Conservation (phyloP, 1,140 invertebrate species). For the Teleopsis dalmanni region DNA sequence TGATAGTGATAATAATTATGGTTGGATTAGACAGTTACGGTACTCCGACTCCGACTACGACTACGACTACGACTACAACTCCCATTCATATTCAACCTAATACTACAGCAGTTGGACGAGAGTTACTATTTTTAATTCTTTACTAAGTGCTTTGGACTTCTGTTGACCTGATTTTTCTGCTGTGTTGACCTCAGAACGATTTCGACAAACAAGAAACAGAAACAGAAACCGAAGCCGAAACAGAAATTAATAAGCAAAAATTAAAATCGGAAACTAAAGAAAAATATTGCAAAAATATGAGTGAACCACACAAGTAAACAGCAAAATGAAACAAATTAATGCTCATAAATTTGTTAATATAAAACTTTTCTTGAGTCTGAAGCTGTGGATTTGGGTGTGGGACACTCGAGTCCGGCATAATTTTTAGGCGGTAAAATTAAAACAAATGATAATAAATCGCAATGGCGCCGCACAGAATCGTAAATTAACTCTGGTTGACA, state of each 20-base stretch:
- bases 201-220: not conserved
- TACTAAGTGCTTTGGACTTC: not conserved
- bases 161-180: conserved; percentile 9
- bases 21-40: too few relatives aligned
- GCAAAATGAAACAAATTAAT: conserved; percentile 6
- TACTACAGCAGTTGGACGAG: not conserved
- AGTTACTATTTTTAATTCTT: not conserved
- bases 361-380: too few relatives aligned
- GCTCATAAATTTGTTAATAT: conserved; percentile 7
- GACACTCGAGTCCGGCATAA: too few relatives aligned
- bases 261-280: not conserved
- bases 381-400: too few relatives aligned
- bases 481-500: conserved; percentile 6
- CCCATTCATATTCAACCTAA: not conserved
- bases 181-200: not conserved
- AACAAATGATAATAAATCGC: conserved; percentile 8
- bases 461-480: conserved; percentile 7
- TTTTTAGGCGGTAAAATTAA: conserved; percentile 1
- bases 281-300: conserved; percentile 1
- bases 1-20: too few relatives aligned
- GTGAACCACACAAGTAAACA: too few relatives aligned
- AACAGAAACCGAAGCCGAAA: too few relatives aligned
- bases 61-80: not conserved
- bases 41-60: too few relatives aligned
- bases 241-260: not conserved